Conservation (phyloP, 2,888 invertebrate species). For the Philereme transversata region DNA sequence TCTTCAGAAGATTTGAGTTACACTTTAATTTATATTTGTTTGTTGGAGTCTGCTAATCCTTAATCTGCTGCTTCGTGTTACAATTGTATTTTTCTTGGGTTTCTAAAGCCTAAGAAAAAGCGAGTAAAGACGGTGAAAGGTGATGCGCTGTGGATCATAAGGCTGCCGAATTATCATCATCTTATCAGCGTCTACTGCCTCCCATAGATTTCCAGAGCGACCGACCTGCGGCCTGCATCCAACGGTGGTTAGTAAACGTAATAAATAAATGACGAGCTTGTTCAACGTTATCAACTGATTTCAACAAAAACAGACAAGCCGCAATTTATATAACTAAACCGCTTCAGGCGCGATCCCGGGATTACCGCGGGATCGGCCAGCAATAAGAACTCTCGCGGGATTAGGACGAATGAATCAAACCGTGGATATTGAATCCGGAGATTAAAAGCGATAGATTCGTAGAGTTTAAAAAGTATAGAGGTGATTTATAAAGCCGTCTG, state of each 20-base stretch:
- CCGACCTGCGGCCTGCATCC: too few relatives aligned
- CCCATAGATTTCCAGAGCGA: too few relatives aligned
- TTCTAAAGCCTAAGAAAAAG: slow-evolving; percentile 17
- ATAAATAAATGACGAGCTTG: too few relatives aligned
- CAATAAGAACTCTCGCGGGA: slow-evolving; percentile 65
- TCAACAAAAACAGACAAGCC: slow-evolving; percentile 32
- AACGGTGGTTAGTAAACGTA: too few relatives aligned
- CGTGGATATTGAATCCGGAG: slow-evolving; percentile 61
- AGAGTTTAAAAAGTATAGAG: neutral
- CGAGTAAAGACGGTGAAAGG: neutral
- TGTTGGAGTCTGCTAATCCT: slow-evolving; percentile 63
- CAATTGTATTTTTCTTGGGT: slow-evolving; percentile 42
- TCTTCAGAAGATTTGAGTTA: slow-evolving; percentile 54
- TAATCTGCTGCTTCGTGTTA: slow-evolving; percentile 63
- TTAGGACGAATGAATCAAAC: slow-evolving; percentile 76
- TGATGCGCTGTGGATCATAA: too few relatives aligned
- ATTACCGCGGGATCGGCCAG: slow-evolving; percentile 61
- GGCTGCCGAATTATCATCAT: too few relatives aligned
- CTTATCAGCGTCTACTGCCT: too few relatives aligned
- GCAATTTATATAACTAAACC: slow-evolving; percentile 37
- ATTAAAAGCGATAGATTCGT: slow-evolving; percentile 30
- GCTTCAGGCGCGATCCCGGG: slow-evolving; percentile 46
- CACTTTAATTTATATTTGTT: slow-evolving; percentile 61
- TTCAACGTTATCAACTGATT: slow-evolving; percentile 6
- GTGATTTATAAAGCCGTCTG: neutral